Evolutionary conservation across 2,113 vertebrate genomes (phyloP).

Genomic region (Python bivittatus): DNA sequence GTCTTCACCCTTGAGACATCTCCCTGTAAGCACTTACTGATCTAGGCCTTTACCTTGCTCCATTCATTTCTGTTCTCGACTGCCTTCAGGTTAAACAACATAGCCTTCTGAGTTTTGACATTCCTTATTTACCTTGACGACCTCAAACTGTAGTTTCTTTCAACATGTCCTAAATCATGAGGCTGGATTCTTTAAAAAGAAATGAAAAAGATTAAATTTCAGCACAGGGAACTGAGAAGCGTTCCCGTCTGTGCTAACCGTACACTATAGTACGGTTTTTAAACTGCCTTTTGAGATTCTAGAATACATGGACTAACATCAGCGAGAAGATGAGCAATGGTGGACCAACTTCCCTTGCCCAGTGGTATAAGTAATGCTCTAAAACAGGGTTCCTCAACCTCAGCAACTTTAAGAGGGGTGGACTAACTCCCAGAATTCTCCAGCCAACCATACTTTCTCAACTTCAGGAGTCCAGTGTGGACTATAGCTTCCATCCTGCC

Average conservation of each 20-base stretch:
- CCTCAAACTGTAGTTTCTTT: conserved; percentile 29
- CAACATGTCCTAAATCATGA: conserved; percentile 4
- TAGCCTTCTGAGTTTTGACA: not conserved
- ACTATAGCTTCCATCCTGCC: not conserved
- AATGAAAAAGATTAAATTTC: not conserved
- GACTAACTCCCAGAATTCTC: too few species aligned
- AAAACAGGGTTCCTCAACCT: not conserved
- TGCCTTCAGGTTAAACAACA: conserved; percentile 11
- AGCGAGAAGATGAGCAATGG: not conserved
- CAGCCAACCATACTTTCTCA: not conserved
- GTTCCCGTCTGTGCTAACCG: not conserved
- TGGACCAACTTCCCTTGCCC: not conserved
- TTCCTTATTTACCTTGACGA: not conserved
- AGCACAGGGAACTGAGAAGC: not conserved
- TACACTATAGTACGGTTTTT: not conserved
- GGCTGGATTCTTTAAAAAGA: not conserved
- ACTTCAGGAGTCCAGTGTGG: not conserved
- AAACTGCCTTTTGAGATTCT: not conserved
- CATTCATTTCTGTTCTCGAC: conserved; percentile 23
- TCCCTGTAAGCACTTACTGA: conserved; percentile 11
- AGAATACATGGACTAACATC: not conserved
- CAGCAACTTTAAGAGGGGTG: too few species aligned
- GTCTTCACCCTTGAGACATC: not conserved
- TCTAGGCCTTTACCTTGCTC: conserved; percentile 19
- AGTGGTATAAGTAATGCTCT: not conserved